Evolutionary conservation across 53 echinoderm and acorn worm genomes (phyloP).

Genomic region (Holothuria leucospilota): DNA sequence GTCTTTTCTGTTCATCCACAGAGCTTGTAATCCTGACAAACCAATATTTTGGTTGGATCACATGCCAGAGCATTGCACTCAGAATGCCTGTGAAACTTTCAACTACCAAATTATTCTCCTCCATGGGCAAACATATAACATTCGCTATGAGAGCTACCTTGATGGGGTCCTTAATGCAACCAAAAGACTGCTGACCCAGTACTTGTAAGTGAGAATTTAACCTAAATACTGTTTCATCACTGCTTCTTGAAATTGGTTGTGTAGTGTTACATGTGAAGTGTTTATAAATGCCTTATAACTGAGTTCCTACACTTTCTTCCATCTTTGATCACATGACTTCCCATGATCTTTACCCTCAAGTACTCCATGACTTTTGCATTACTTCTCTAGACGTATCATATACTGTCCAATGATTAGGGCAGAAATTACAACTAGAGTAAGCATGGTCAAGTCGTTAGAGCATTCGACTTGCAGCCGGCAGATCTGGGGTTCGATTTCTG

Average conservation of each 20-base stretch:
- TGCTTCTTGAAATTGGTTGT: not conserved
- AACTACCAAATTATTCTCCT: conserved; percentile 89
- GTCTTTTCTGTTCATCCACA: conserved; percentile 20
- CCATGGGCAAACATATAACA: conserved; percentile 81
- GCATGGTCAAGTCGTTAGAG: too few relatives aligned
- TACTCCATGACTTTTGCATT: too few relatives aligned
- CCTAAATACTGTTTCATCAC: not conserved
- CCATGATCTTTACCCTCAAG: too few relatives aligned
- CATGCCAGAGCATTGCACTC: conserved; percentile 77
- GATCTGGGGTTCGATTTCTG: too few relatives aligned
- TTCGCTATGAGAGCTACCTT: conserved; percentile 83
- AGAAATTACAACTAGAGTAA: too few relatives aligned
- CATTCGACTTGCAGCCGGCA: too few relatives aligned
- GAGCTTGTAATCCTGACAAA: conserved; percentile 87
- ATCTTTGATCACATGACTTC: too few relatives aligned
- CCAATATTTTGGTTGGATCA: conserved; percentile 90
- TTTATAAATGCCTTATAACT: too few relatives aligned
- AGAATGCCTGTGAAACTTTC: conserved; percentile 63
- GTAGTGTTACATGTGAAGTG: too few relatives aligned
- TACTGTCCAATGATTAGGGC: too few relatives aligned
- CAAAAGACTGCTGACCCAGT: conserved; percentile 85
- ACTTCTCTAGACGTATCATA: too few relatives aligned
- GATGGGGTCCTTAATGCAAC: conserved; percentile 85
- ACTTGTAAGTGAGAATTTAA: conserved; percentile 77
- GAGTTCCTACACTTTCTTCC: too few relatives aligned